These are phyloP conservation scores for Lasioglossum calceatum DNA, from an alignment of 2,888 invertebrate genomes.

Conservation along the genomic window DNA sequence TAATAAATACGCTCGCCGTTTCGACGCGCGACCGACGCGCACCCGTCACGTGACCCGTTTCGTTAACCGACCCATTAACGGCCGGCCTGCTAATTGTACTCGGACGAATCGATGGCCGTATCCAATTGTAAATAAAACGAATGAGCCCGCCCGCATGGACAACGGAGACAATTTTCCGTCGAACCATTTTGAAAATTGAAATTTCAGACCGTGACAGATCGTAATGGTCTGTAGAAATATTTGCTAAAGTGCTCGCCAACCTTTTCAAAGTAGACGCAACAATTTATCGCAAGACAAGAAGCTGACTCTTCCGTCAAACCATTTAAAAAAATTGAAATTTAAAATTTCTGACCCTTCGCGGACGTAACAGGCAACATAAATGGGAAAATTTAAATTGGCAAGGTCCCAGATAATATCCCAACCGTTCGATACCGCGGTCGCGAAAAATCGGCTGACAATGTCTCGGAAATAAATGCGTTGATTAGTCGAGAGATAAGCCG, in stretches of 20 bases:
- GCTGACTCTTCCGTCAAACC: too few relatives aligned
- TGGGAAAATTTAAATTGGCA: not conserved
- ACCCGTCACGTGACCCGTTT: not conserved
- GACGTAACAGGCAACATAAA: not conserved
- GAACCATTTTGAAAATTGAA: too few relatives aligned
- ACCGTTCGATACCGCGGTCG: not conserved
- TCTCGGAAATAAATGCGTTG: accelerated
- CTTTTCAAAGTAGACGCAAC: not conserved
- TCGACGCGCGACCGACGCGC: not conserved
- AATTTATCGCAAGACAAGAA: not conserved
- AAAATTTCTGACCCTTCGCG: not conserved
- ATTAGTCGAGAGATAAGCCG: not conserved
- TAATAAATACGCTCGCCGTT: slow-evolving; percentile 18
- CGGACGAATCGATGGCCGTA: not conserved
- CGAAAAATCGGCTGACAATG: not conserved
- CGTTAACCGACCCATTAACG: slow-evolving; percentile 8
- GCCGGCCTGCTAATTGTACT: not conserved
- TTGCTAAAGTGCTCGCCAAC: not conserved
- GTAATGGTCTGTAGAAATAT: too few relatives aligned
- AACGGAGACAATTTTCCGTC: too few relatives aligned
- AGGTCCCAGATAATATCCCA: not conserved
- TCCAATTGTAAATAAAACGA: slow-evolving; percentile 3
- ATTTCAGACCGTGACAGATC: accelerated
- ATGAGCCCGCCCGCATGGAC: not conserved
- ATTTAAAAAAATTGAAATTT: not conserved